Evolutionary conservation across 2,888 invertebrate genomes (phyloP), one percentile per base, ranked within the genome.

Genomic region (Spodoptera picta): DNA sequence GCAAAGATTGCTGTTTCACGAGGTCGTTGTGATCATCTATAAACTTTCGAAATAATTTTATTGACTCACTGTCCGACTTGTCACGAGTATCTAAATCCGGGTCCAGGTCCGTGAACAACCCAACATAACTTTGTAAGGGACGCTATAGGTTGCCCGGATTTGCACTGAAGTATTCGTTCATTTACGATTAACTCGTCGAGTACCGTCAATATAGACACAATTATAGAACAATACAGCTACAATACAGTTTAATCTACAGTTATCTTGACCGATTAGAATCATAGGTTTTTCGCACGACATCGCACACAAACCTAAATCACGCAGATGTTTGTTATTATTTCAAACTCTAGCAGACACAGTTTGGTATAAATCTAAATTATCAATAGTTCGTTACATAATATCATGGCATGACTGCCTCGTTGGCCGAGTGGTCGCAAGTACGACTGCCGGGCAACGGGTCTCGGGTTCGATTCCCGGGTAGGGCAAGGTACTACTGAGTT

Each of bases 111-210:
- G 11, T 24, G 47, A 11, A 47, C 24, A 11, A 47, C 12, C 12
- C 24, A 47, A 23, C 47, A 9, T 24, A 47, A 47, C 10, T 27
- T 24, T 12, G 47, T 47, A 24, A 47, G 27, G 23, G 47, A 47
- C 47, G 47, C 47, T 24, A 47, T 24, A 24, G 47, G 47, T 47
- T 47, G 47, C 9, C 47, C 27, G 47, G 47, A 47, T 47, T 47
- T 47, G 1, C 47, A 27, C 24, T 24, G 47, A 1, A 27, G 27
- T 24, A 47, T 47, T 47, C 24, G 24, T 10, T 24, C 24, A 12
- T 24, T 47, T 24, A 47, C 47, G 23, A 47, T 47, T 24, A n/a
- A n/a, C n/a, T n/a, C n/a, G n/a, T n/a, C n/a, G n/a, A n/a, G n/a
- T n/a, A n/a, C n/a, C n/a, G n/a, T n/a, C n/a, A n/a, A n/a, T n/a